phyloP scores from a whole-genome alignment of 1,140 invertebrate species.

The Meloidogyne exigua region DNA sequence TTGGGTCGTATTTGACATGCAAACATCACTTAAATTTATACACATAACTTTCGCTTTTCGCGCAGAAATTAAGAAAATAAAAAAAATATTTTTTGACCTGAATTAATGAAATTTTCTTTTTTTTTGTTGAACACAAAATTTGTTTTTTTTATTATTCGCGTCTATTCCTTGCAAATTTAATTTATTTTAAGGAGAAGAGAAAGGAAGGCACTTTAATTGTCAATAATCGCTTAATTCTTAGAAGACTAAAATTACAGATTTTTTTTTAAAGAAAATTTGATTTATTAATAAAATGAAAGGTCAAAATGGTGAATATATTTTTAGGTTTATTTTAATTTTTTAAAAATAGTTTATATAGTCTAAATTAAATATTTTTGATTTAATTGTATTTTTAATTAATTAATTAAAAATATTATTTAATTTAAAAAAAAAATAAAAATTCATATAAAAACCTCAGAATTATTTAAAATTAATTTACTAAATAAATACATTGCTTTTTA shows the following conservation, averaged over 20 bases:
- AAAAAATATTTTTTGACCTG: neutral
- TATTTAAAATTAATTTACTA: too few species aligned
- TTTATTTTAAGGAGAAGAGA: neutral
- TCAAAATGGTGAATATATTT: too few species aligned
- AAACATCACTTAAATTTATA: too few species aligned
- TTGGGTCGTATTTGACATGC: neutral
- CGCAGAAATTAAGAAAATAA: neutral
- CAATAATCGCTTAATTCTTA: neutral
- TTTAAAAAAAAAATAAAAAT: too few species aligned
- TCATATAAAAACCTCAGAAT: too few species aligned
- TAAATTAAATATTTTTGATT: too few species aligned
- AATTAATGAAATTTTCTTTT: conserved; percentile 5
- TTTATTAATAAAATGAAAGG: too few species aligned
- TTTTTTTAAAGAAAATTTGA: neutral
- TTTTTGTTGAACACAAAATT: neutral
- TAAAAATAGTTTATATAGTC: too few species aligned
- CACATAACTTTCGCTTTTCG: neutral
- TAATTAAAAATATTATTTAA: too few species aligned
- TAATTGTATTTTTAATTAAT: too few species aligned
- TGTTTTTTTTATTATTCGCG: neutral
- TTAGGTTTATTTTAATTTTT: too few species aligned
- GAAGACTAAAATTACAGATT: neutral
- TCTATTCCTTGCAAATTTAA: neutral
- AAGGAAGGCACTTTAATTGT: neutral
- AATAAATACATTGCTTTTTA: too few species aligned